phyloP scores from a whole-genome alignment of 2,888 invertebrate species.

The Leptogaster cylindrica region DNA sequence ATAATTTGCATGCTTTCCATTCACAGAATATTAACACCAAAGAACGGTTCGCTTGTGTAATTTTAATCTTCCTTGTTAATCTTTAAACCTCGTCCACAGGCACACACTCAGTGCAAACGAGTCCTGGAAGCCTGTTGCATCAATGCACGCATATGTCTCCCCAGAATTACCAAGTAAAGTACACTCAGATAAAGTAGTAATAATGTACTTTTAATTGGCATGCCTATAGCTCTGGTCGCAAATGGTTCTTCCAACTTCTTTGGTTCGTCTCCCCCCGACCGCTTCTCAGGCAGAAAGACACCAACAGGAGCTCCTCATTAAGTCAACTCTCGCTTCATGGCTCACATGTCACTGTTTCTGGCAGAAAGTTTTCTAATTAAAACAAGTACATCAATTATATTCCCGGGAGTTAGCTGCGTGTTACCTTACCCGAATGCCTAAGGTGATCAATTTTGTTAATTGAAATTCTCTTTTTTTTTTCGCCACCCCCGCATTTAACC shows the following conservation, averaged over 20 bases:
- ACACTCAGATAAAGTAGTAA: neutral
- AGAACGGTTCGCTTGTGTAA: too few relatives aligned
- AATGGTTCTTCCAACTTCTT: neutral
- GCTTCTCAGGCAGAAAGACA: neutral
- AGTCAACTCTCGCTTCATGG: constrained; percentile 19
- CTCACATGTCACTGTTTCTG: constrained; percentile 36
- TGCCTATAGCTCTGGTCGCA: neutral
- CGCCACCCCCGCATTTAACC: neutral
- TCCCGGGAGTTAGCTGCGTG: neutral
- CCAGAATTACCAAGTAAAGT: too few relatives aligned
- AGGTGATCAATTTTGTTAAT: constrained; percentile 43
- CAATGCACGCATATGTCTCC: too few relatives aligned
- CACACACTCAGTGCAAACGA: too few relatives aligned
- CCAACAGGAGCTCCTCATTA: too few relatives aligned
- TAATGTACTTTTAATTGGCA: constrained; percentile 3
- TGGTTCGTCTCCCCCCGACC: neutral
- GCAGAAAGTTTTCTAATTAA: constrained; percentile 43
- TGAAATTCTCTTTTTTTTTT: constrained; percentile 35
- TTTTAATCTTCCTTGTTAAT: too few relatives aligned
- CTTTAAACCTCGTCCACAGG: too few relatives aligned
- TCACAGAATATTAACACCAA: too few relatives aligned
- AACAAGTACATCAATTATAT: constrained; percentile 37
- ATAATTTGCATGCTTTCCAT: too few relatives aligned
- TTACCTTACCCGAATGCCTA: constrained; percentile 15
- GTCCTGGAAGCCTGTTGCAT: too few relatives aligned